A percentile compares a stretch with the other conserved stretches of the same genome.
Conservation (phyloP, 1,140 invertebrate genomes). For the Cotesia vestalis region DNA sequence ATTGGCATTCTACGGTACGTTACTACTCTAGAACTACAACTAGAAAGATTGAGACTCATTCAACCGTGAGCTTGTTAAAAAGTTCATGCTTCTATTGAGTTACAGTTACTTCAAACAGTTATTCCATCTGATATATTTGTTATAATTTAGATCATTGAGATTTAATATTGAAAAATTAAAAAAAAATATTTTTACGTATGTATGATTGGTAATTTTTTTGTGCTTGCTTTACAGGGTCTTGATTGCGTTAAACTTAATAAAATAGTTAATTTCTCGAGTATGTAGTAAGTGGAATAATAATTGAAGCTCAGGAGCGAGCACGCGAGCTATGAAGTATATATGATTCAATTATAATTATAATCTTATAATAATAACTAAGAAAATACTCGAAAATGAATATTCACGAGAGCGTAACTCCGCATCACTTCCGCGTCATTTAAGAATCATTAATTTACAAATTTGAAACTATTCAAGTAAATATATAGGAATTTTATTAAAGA, state of each 20-base stretch:
- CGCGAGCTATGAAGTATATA: neutral
- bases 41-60: neutral
- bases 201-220: neutral
- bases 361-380: constrained; percentile 12
- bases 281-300: constrained; percentile 31
- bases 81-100: constrained; percentile 17
- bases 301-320: constrained; percentile 26
- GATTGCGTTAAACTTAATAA: neutral
- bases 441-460: constrained; percentile 6
- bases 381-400: constrained; percentile 37
- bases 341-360: constrained; percentile 28
- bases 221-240: neutral
- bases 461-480: too few species aligned
- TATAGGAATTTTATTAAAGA: too few species aligned
- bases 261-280: neutral
- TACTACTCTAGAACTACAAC: too few species aligned
- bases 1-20: too few species aligned
- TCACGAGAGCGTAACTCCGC: constrained; percentile 41
- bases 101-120: constrained; percentile 1
- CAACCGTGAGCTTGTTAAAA: constrained; percentile 29
- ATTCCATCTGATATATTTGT: constrained; percentile 3
- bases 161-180: too few species aligned
- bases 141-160: neutral
- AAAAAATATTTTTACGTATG: too few species aligned
- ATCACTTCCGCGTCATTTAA: constrained; percentile 39